Percentiles rank a stretch among this genome's conserved stretches.
Conservation (phyloP, 2,888 invertebrate species). For the Zaprionus bogoriensis region DNA sequence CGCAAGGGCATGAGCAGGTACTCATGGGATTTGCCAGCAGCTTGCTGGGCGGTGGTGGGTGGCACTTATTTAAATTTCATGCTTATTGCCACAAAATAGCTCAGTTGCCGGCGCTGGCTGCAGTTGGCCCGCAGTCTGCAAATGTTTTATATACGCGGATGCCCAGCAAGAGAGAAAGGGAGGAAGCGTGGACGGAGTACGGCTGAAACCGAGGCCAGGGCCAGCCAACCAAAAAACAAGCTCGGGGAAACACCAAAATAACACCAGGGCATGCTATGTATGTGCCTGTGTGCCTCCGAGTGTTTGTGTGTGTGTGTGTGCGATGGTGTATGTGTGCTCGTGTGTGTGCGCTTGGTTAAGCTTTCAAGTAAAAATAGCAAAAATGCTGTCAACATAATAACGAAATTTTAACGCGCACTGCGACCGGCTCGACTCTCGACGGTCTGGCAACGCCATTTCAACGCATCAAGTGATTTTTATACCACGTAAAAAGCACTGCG, state of each 20-base stretch:
- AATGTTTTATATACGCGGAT: slow-evolving; percentile 54
- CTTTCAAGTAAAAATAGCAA: slow-evolving; percentile 79
- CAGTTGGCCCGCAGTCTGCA: slow-evolving; percentile 25
- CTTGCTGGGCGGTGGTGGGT: too few relatives aligned
- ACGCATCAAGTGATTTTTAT: slow-evolving; percentile 66
- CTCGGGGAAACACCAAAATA: slow-evolving; percentile 76
- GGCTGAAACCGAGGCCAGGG: slow-evolving; percentile 38
- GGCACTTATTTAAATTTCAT: slow-evolving; percentile 76
- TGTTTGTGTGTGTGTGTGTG: slow-evolving; percentile 7
- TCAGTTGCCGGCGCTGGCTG: slow-evolving; percentile 53
- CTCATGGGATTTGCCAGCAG: not conserved
- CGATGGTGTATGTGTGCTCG: slow-evolving; percentile 15
- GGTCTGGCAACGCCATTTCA: slow-evolving; percentile 67
- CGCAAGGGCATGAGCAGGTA: too few relatives aligned
- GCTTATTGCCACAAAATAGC: slow-evolving; percentile 77
- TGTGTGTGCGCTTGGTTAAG: slow-evolving; percentile 68
- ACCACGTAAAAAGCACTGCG: not conserved
- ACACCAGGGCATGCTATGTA: slow-evolving; percentile 61
- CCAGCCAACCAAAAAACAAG: slow-evolving; percentile 77
- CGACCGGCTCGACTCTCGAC: slow-evolving; percentile 48
- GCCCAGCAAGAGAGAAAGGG: slow-evolving; percentile 71
- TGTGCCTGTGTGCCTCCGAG: slow-evolving; percentile 1
- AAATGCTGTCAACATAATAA: slow-evolving; percentile 78
- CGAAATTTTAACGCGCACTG: slow-evolving; percentile 74
- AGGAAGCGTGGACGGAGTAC: slow-evolving; percentile 30